Base-by-base conservation (phyloP, 2,888 invertebrate species). In the Yponomeuta malinellus region DNA sequence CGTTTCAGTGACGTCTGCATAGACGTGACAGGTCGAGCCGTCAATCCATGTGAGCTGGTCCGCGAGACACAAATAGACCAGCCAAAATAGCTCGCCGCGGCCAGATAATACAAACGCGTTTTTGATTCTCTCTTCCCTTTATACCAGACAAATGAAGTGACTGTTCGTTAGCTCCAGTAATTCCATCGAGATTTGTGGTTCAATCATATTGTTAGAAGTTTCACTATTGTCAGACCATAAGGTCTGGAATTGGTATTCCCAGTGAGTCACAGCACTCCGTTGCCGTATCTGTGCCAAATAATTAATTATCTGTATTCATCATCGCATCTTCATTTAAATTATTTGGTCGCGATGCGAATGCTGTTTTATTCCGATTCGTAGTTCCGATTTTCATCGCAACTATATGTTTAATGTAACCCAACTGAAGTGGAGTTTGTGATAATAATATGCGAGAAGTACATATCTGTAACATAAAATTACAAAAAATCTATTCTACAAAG, bases 61-160 rank as follows among this genome's bases (percentile, higher is more conserved):
- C 83, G 86, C 87, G 81, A 76, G 85, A 86, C 87, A 79, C 79
- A 90, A 91, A 91, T 92, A 92, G 89, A 83, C 75, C 82, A 78
- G 79, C 89, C 77, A 78, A 89, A 92, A 92, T 92, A 91, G 87
- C 87, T 83, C 85, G 84, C 86, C 85, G 85, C 87, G 84, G 85
- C 86, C 85, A 85, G 88, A 89, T 91, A 91, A 87, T 87, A 84
- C 91, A 85, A 87, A 90, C 86, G 83, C 85, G 85, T 82, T 89
- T 90, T 88, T 89, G 88, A 87, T 89, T 88, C 86, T 87, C 81
- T 79, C 79, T 83, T 86, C 86, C 81, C 83, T 79, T 82, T 84
- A 81, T 76, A 82, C 77, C 76, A 81, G 77, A 79, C 79, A 79
- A 75, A 80, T 73, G 73, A 76, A 78, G 37, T 48, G 70, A 68